phyloP scores from a whole-genome alignment of 1,140 invertebrate species.

The Eumaeus atala region DNA sequence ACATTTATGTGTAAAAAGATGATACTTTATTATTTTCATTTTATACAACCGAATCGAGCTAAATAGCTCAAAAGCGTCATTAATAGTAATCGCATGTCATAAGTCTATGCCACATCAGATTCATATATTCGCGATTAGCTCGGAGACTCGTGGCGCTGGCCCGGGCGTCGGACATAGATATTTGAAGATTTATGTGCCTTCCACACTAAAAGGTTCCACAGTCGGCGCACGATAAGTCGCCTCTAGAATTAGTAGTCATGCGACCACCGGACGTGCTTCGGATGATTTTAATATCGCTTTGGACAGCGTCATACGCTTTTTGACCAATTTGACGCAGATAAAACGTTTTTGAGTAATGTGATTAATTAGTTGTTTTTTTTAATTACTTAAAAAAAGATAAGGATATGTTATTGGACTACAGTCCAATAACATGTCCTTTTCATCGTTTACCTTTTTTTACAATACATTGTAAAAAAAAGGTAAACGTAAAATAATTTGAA shows the following conservation, averaged over 20 bases:
- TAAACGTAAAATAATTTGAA: too few relatives aligned
- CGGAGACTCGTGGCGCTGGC: slow-evolving; percentile 26
- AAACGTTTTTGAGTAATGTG: too few relatives aligned
- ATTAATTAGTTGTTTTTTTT: too few relatives aligned
- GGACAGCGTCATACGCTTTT: neutral
- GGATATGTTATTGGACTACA: too few relatives aligned
- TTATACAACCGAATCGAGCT: too few relatives aligned
- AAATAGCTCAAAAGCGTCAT: neutral
- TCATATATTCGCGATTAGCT: slow-evolving; percentile 36
- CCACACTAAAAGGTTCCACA: slow-evolving; percentile 54
- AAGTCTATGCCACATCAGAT: slow-evolving; percentile 15
- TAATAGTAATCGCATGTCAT: slow-evolving; percentile 3
- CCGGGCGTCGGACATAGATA: slow-evolving; percentile 36
- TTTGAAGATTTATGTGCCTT: slow-evolving; percentile 54
- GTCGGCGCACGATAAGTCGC: slow-evolving; percentile 46
- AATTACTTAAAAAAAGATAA: too few relatives aligned
- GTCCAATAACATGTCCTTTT: too few relatives aligned
- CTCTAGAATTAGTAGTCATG: slow-evolving; percentile 55
- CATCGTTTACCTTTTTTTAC: too few relatives aligned
- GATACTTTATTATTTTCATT: too few relatives aligned
- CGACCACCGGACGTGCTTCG: slow-evolving; percentile 46
- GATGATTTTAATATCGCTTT: slow-evolving; percentile 1
- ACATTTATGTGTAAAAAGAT: too few relatives aligned
- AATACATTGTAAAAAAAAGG: too few relatives aligned
- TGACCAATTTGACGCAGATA: too few relatives aligned